These are phyloP conservation scores for Lagocephalus sceleratus DNA, from an alignment of 2,797 vertebrate species.

Conservation along the genomic window DNA sequence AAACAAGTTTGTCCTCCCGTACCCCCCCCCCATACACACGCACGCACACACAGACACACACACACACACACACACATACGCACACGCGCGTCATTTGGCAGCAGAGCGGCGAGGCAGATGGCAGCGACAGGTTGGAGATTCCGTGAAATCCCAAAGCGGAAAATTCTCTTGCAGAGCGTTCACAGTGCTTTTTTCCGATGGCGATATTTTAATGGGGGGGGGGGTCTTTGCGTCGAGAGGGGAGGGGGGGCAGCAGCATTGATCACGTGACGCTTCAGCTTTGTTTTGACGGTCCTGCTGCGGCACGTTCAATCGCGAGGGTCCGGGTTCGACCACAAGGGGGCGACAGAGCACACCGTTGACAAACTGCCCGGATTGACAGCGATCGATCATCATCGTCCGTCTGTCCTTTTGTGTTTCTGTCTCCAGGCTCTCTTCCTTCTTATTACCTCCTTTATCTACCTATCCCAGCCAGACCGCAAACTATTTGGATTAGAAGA, in stretches of 20 bases:
- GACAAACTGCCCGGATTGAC: background rate
- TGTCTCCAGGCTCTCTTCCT: no score
- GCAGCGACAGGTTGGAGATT: constrained; percentile 53
- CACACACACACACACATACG: no score
- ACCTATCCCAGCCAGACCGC: background rate
- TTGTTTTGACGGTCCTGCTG: background rate
- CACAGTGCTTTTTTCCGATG: constrained; percentile 31
- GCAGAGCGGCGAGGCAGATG: no score
- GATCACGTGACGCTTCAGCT: background rate
- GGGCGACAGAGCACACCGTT: constrained; percentile 19
- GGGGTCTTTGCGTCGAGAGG: background rate
- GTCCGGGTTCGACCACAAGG: background rate
- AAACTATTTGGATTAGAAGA: background rate
- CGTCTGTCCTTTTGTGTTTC: no score
- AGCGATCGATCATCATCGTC: no score
- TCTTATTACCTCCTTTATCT: no score
- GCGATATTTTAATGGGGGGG: background rate
- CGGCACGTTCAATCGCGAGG: background rate
- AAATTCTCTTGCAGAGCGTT: constrained; percentile 41
- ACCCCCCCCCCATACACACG: no score
- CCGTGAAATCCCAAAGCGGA: constrained; percentile 29
- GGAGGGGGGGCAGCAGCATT: background rate
- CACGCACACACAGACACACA: no score
- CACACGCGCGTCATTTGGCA: no score
- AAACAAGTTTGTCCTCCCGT: background rate